Conservation (phyloP, 2,113 vertebrate species). For the Speoplatyrhinus poulsoni region DNA sequence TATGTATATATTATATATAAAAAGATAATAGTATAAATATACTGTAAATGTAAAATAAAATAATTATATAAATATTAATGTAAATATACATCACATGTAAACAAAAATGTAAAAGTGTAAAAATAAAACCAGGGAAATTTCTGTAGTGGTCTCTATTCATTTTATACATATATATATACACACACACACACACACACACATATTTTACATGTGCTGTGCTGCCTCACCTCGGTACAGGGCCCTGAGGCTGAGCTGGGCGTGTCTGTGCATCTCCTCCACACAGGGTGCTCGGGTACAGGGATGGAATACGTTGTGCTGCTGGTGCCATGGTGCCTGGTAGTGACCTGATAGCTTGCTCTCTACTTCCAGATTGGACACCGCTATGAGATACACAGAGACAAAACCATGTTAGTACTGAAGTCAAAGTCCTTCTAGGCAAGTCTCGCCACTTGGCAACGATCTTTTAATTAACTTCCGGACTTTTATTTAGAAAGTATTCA, state of each 20-base stretch:
- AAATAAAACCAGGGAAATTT: neutral
- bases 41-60: neutral
- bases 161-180: neutral
- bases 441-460: too few relatives aligned
- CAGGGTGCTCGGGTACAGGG: conserved; percentile 87
- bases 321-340: conserved; percentile 91
- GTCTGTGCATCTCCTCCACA: conserved; percentile 90
- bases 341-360: conserved; percentile 95
- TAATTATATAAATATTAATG: neutral
- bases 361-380: conserved; percentile 93
- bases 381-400: conserved; percentile 61
- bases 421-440: too few relatives aligned
- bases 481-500: too few relatives aligned
- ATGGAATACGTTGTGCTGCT: conserved; percentile 92
- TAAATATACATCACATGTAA: neutral
- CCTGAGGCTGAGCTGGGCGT: conserved; percentile 88
- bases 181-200: neutral
- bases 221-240: conserved; percentile 86
- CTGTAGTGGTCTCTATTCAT: neutral
- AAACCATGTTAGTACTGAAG: too few relatives aligned
- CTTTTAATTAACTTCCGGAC: too few relatives aligned
- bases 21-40: too few relatives aligned
- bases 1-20: too few relatives aligned
- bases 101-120: neutral
- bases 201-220: neutral